These are phyloP conservation scores for Myiotriccus ornatus DNA, from an alignment of 2,797 vertebrate species.

Conservation along the genomic window DNA sequence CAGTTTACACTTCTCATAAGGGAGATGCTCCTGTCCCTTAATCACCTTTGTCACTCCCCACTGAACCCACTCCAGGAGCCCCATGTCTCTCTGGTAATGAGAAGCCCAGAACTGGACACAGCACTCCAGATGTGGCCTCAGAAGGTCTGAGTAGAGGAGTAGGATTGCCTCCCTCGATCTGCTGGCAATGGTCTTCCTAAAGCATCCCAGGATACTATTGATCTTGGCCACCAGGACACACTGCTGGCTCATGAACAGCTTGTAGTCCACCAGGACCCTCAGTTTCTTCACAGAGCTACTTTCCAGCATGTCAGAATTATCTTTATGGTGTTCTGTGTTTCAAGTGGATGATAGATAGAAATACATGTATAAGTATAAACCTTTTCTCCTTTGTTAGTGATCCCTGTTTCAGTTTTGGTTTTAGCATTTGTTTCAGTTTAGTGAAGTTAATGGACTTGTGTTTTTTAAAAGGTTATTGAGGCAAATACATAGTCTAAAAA, in stretches of 20 bases:
- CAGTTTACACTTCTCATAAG: no score
- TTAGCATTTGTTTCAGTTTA: not conserved
- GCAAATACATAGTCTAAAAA: not conserved
- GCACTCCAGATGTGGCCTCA: not conserved
- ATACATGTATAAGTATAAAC: not conserved
- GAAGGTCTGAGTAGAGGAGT: accelerated
- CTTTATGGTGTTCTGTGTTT: not conserved
- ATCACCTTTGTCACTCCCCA: no score
- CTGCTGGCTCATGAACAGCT: not conserved
- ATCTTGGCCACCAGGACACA: not conserved
- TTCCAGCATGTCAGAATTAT: not conserved
- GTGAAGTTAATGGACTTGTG: not conserved
- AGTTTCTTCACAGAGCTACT: no score
- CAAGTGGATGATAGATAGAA: not conserved
- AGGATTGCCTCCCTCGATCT: not conserved
- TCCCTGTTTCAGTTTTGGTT: not conserved
- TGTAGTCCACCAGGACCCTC: not conserved
- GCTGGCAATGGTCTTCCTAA: not conserved
- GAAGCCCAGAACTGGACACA: not conserved
- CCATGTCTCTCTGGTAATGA: not conserved
- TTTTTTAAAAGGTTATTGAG: not conserved
- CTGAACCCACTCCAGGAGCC: no score
- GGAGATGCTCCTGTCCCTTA: not conserved
- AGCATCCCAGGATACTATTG: accelerated
- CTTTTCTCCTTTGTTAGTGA: not conserved